Conservation (phyloP, 2,888 invertebrate species). For the Subacronicta megacephala region DNA sequence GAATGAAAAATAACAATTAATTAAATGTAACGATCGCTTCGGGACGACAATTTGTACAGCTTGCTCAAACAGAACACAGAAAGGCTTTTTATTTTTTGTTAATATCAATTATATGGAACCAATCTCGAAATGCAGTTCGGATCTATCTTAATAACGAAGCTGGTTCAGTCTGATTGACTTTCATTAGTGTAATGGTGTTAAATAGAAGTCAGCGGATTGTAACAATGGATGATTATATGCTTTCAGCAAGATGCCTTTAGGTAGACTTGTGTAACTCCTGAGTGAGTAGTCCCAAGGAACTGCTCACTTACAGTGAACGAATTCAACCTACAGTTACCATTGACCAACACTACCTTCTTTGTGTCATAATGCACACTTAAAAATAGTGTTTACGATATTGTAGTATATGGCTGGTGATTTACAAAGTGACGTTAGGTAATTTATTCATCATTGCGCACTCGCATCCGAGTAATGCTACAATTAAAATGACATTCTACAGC, state of each 20-base stretch:
- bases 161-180: slow-evolving; percentile 4
- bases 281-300: no score
- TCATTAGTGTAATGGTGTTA: slow-evolving; percentile 14
- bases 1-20: slow-evolving; percentile 41
- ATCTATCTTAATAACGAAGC: slow-evolving; percentile 25
- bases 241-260: background rate
- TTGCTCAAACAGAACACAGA: slow-evolving; percentile 33
- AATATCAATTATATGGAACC: slow-evolving; percentile 47
- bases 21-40: slow-evolving; percentile 33
- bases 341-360: no score
- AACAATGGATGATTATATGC: slow-evolving; percentile 19
- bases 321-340: no score
- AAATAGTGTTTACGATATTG: slow-evolving; percentile 33
- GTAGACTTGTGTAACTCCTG: no score
- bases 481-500: slow-evolving; percentile 61
- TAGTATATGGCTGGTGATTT: slow-evolving; percentile 40
- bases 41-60: slow-evolving; percentile 38
- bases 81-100: slow-evolving; percentile 54
- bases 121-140: slow-evolving; percentile 42
- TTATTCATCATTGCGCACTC: slow-evolving; percentile 51
- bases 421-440: slow-evolving; percentile 45
- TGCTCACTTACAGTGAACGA: no score
- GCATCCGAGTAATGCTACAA: slow-evolving; percentile 53
- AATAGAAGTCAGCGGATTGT: slow-evolving; percentile 10
- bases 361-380: slow-evolving; percentile 38